A percentile compares a stretch with the other conserved stretches of the same genome.
Conservation (phyloP, 2,888 invertebrate species). For the Leptinotarsa rubiginosa region DNA sequence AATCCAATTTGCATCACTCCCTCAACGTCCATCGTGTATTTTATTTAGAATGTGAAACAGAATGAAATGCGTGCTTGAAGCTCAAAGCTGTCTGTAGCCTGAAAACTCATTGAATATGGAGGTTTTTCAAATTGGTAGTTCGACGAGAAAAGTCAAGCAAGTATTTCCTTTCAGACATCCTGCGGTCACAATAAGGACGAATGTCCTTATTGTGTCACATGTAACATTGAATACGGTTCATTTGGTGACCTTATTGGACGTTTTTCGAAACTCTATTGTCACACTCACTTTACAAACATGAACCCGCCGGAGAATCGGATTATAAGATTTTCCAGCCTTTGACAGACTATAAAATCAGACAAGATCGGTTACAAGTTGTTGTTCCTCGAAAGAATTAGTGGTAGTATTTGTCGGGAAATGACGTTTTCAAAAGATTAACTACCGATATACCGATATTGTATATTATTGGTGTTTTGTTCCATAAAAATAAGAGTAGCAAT, state of each 20-base stretch:
- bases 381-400: neutral
- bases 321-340: slow-evolving; percentile 5
- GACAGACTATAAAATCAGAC: neutral
- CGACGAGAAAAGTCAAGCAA: slow-evolving; percentile 18
- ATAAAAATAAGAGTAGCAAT: no score
- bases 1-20: no score
- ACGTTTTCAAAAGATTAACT: neutral
- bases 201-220: no score
- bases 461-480: no score
- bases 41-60: neutral
- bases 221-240: slow-evolving; percentile 45
- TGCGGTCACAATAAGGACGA: slow-evolving; percentile 32
- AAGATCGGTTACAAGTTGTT: neutral
- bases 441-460: no score
- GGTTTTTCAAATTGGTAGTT: slow-evolving; percentile 14
- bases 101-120: slow-evolving; percentile 19
- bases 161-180: slow-evolving; percentile 22
- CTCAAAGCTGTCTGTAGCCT: neutral
- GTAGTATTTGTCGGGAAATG: neutral
- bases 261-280: slow-evolving; percentile 48
- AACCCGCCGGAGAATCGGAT: slow-evolving; percentile 21
- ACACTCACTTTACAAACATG: slow-evolving; percentile 32
- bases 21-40: neutral
- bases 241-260: slow-evolving; percentile 43
- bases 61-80: neutral